Percentiles rank a stretch among this genome's conserved stretches.
phyloP scores from a whole-genome alignment of 2,113 vertebrate genomes.

The Emydocephalus ijimae region DNA sequence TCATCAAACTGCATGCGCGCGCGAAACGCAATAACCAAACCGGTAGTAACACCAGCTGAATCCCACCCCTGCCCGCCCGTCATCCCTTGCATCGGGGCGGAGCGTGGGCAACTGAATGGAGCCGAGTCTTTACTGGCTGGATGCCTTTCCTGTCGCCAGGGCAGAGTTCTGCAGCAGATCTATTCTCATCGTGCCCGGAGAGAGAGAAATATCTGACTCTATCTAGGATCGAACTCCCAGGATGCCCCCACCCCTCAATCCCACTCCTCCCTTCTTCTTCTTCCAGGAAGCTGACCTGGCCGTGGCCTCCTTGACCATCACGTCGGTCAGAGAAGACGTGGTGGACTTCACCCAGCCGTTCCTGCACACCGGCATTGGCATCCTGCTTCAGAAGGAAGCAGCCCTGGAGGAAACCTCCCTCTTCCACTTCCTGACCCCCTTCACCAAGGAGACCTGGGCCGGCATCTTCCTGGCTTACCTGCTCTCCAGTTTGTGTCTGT shows the following conservation, averaged over 20 bases:
- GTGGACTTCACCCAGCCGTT: slow-evolving; percentile 85
- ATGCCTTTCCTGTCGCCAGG: too few relatives aligned
- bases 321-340: slow-evolving; percentile 67
- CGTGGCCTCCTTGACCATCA: slow-evolving; percentile 81
- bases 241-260: not conserved
- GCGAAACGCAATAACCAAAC: too few relatives aligned
- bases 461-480: slow-evolving; percentile 79
- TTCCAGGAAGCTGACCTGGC: slow-evolving; percentile 83
- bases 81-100: too few relatives aligned
- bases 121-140: too few relatives aligned
- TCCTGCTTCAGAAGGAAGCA: slow-evolving; percentile 73
- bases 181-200: too few relatives aligned
- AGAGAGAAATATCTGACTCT: too few relatives aligned
- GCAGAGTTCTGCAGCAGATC: too few relatives aligned
- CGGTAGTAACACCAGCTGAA: too few relatives aligned
- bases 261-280: not conserved
- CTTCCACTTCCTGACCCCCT: slow-evolving; percentile 80
- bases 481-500: slow-evolving; percentile 80
- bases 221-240: too few relatives aligned
- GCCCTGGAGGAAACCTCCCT: slow-evolving; percentile 59
- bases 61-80: too few relatives aligned
- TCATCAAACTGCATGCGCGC: not conserved
- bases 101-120: too few relatives aligned
- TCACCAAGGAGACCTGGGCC: slow-evolving; percentile 83
- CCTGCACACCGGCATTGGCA: slow-evolving; percentile 84